Conservation (phyloP, 2,113 vertebrate species). For the Australoheros scitulus region DNA sequence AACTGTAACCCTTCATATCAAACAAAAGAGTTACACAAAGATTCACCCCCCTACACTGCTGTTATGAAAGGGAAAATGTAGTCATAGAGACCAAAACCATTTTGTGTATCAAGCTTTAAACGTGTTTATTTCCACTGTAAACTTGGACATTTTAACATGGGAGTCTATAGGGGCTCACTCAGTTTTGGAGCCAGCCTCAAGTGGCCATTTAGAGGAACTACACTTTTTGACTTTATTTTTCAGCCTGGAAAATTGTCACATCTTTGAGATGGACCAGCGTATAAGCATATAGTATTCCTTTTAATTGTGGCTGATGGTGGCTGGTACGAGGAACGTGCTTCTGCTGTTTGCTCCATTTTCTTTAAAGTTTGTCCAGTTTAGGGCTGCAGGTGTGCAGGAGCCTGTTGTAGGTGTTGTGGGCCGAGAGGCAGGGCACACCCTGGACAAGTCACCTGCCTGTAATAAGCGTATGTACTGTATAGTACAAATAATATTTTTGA, state of each 20-base stretch:
- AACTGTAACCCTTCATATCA: no score
- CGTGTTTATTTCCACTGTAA: not conserved
- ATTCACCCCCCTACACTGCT: no score
- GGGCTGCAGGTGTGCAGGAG: not conserved
- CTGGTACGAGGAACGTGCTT: not conserved
- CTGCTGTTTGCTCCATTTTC: not conserved
- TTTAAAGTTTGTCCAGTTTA: not conserved
- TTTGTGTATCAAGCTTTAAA: not conserved
- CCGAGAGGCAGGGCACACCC: not conserved
- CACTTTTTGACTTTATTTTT: no score
- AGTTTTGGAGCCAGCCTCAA: not conserved
- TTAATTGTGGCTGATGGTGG: not conserved
- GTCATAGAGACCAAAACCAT: not conserved
- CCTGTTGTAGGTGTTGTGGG: not conserved
- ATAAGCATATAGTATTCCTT: not conserved
- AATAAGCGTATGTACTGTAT: not conserved
- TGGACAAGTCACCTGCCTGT: not conserved
- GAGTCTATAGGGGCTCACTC: no score
- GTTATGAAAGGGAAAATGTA: not conserved
- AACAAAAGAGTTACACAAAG: no score
- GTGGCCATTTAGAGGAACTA: not conserved
- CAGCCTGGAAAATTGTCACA: no score
- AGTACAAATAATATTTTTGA: not conserved
- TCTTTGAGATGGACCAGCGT: not conserved
- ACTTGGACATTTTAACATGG: not conserved